A percentile compares a stretch with the other conserved stretches of the same genome.
These are phyloP conservation scores for Galendromus occidentalis DNA, from an alignment of 1,140 invertebrate species.

Conservation along the genomic window DNA sequence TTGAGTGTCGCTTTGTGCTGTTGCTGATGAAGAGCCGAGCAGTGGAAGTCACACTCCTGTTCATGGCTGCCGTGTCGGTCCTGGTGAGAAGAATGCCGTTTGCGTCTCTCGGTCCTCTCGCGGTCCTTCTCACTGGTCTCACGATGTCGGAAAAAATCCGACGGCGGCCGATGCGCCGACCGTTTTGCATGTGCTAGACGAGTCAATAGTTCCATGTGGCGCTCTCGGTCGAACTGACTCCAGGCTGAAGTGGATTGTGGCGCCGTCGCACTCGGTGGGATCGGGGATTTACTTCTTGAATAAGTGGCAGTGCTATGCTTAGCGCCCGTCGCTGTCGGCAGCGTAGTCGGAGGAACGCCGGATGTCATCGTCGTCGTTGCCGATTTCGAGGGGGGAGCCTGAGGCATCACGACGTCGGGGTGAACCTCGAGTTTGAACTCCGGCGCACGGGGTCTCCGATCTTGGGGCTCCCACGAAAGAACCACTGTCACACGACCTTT, in stretches of 20 bases:
- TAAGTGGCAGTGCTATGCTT: not conserved
- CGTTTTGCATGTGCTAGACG: not conserved
- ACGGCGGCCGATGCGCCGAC: not conserved
- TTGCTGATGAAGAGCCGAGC: slow-evolving; percentile 75
- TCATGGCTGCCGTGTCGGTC: slow-evolving; percentile 19
- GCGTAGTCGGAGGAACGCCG: not conserved
- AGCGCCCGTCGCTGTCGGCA: not conserved
- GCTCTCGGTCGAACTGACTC: not conserved
- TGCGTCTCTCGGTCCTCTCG: not conserved
- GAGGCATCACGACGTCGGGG: not conserved
- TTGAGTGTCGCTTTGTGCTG: slow-evolving; percentile 74
- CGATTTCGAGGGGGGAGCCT: not conserved
- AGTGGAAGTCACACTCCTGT: slow-evolving; percentile 76
- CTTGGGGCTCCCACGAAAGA: slow-evolving; percentile 52
- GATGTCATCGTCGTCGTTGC: not conserved
- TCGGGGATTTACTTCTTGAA: not conserved
- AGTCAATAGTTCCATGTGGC: not conserved
- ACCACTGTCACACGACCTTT: slow-evolving; percentile 79
- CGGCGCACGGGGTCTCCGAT: slow-evolving; percentile 20
- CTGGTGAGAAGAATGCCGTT: not conserved
- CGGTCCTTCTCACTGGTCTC: not conserved
- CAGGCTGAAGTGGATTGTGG: not conserved
- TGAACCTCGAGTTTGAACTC: slow-evolving; percentile 19
- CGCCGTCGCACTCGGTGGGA: not conserved
- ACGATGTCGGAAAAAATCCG: not conserved